These are phyloP conservation scores for Synergus japonicus DNA, from an alignment of 2,888 invertebrate species.

Conservation along the genomic window DNA sequence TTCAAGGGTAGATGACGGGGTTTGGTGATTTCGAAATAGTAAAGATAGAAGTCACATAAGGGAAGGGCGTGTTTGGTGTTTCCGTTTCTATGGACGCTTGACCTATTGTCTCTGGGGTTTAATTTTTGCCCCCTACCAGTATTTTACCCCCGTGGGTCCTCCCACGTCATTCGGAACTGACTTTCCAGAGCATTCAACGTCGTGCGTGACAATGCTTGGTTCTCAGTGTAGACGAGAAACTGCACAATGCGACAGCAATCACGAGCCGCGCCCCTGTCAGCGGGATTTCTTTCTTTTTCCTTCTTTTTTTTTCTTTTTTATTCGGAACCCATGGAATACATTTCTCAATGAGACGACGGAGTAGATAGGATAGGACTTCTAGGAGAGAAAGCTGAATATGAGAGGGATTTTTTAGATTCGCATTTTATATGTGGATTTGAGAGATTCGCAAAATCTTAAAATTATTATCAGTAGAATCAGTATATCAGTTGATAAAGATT, in stretches of 20 bases:
- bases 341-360: conserved; percentile 54
- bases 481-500: not conserved
- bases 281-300: conserved; percentile 65
- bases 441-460: not conserved
- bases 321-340: conserved; percentile 57
- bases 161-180: conserved; percentile 64
- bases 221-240: conserved; percentile 66
- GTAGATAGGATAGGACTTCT: conserved; percentile 48
- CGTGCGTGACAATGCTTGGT: conserved; percentile 66
- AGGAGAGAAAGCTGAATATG: conserved; percentile 48
- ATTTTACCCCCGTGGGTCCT: conserved; percentile 61
- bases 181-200: conserved; percentile 56
- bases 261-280: conserved; percentile 75
- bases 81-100: conserved; percentile 75
- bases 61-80: conserved; percentile 73
- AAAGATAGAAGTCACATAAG: conserved; percentile 57
- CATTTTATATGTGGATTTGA: not conserved
- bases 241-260: conserved; percentile 77
- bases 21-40: not conserved
- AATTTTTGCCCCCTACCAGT: conserved; percentile 68
- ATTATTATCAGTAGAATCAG: not conserved
- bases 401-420: conserved; percentile 38
- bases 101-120: conserved; percentile 76
- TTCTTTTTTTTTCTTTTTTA: conserved; percentile 57
- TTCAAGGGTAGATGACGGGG: not conserved